Evolutionary conservation across 2,113 vertebrate genomes (phyloP).

Genomic region (Oncorhynchus nerka): DNA sequence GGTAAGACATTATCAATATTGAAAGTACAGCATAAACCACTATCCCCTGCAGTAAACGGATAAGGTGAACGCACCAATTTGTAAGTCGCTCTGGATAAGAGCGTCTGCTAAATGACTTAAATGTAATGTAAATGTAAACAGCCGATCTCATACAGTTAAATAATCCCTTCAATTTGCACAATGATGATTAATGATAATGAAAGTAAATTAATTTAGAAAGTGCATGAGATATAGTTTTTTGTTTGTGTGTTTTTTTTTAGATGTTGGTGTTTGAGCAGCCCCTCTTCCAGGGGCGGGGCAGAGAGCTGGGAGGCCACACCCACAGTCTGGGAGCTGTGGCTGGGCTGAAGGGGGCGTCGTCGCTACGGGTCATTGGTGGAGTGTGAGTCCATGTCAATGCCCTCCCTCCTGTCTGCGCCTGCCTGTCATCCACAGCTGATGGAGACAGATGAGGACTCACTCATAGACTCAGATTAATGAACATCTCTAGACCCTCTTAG

Average conservation of each 20-base stretch:
- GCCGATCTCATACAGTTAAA: not conserved
- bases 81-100: too few species aligned
- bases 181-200: not conserved
- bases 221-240: not conserved
- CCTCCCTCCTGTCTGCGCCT: not conserved
- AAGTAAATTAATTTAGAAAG: not conserved
- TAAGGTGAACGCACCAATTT: too few species aligned
- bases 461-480: not conserved
- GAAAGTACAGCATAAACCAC: not conserved
- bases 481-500: not conserved
- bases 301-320: conserved; percentile 75
- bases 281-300: conserved; percentile 72
- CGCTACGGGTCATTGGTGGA: conserved; percentile 80
- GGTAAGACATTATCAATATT: conserved; percentile 26
- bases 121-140: too few species aligned
- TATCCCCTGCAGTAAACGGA: not conserved
- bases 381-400: conserved; percentile 73
- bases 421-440: not conserved
- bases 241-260: conserved; percentile 52
- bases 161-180: not conserved
- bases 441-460: not conserved
- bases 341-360: conserved; percentile 68
- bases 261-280: conserved; percentile 79
- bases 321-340: conserved; percentile 61
- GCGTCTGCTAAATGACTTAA: too few species aligned